Evolutionary conservation across 2,797 vertebrate species (phyloP).

Genomic region (Parotocinclus haroldoi): DNA sequence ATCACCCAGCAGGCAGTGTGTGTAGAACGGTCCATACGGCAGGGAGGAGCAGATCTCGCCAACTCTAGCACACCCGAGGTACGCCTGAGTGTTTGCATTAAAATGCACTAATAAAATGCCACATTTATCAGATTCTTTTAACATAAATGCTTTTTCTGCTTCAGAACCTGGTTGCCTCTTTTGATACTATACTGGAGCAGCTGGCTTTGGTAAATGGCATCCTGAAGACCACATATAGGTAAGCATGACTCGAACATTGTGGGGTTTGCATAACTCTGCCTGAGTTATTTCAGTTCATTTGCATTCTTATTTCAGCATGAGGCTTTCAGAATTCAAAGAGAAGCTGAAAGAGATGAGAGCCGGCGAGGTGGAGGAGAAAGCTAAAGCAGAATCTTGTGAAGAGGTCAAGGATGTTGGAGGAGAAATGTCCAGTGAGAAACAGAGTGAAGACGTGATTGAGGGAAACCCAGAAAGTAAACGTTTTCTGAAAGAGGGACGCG

Average conservation of each 20-base stretch:
- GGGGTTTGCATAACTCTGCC: too few species aligned
- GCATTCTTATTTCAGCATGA: slow-evolving; percentile 56
- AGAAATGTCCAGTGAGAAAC: slow-evolving; percentile 7
- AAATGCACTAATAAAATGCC: slow-evolving; percentile 1
- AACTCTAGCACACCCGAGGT: slow-evolving; percentile 52
- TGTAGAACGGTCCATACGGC: slow-evolving; percentile 76
- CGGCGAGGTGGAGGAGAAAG: slow-evolving; percentile 59
- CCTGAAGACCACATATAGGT: slow-evolving; percentile 68
- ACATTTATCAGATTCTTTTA: background rate
- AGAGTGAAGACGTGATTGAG: slow-evolving; percentile 12
- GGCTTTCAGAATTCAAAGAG: slow-evolving; percentile 66
- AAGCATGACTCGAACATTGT: slow-evolving; percentile 16
- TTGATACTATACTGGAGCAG: slow-evolving; percentile 72
- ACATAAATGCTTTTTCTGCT: slow-evolving; percentile 1
- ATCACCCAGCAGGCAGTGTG: slow-evolving; percentile 81
- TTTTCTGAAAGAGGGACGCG: slow-evolving; percentile 2
- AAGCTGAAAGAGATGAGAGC: slow-evolving; percentile 66
- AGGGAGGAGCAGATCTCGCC: slow-evolving; percentile 63
- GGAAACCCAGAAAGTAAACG: background rate
- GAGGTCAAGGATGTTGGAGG: slow-evolving; percentile 18
- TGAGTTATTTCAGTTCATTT: too few species aligned
- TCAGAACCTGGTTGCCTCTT: slow-evolving; percentile 68
- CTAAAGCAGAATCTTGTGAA: slow-evolving; percentile 28
- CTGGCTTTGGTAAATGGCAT: slow-evolving; percentile 75
- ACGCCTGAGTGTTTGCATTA: background rate